These are phyloP conservation scores for Formicarius rufipectus DNA, from an alignment of 2,113 vertebrate genomes.

Conservation along the genomic window DNA sequence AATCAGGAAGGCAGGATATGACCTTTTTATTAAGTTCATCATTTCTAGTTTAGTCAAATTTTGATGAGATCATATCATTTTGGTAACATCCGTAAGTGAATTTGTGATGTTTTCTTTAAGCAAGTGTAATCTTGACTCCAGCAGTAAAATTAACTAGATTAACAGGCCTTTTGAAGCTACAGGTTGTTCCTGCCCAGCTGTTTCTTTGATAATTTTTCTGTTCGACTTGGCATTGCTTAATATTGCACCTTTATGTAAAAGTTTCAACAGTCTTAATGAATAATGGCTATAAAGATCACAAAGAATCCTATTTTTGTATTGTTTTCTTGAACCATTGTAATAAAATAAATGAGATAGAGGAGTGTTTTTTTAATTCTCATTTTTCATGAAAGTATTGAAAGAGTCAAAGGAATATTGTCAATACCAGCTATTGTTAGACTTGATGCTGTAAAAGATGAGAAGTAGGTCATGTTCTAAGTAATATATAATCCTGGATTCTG, in stretches of 20 bases:
- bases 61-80: not conserved
- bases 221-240: not conserved
- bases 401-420: not conserved
- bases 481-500: not conserved
- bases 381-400: not conserved
- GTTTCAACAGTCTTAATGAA: not conserved
- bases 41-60: not conserved
- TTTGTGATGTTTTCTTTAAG: constrained; percentile 5
- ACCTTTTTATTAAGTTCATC: not conserved
- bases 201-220: not conserved
- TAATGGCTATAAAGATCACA: not conserved
- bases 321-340: not conserved
- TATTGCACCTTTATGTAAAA: not conserved
- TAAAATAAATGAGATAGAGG: not conserved
- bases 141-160: not conserved
- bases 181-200: not conserved
- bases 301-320: not conserved
- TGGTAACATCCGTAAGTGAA: not conserved
- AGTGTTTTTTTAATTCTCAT: not conserved
- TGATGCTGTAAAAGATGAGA: not conserved
- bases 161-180: not conserved
- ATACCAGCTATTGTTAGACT: not conserved
- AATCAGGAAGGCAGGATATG: not conserved
- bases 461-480: not conserved
- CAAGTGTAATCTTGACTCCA: constrained; percentile 1